These are phyloP conservation scores for Heterochromis multidens DNA, from an alignment of 2,113 vertebrate species.

Conservation along the genomic window DNA sequence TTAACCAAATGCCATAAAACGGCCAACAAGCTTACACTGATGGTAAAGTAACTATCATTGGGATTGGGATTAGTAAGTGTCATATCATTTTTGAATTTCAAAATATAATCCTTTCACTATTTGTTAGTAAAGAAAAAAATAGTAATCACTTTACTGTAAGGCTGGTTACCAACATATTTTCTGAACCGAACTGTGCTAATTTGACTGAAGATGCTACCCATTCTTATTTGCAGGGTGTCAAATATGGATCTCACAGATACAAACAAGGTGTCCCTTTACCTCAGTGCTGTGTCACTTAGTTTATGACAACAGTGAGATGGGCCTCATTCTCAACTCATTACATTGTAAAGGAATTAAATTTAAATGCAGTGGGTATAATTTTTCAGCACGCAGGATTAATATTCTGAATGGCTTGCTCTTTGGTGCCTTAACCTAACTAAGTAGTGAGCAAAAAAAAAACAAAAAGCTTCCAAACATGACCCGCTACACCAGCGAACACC, in stretches of 20 bases:
- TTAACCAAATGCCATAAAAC: background rate
- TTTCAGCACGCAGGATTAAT: background rate
- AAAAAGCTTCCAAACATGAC: background rate
- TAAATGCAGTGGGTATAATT: background rate
- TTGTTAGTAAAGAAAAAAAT: background rate
- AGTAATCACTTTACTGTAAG: background rate
- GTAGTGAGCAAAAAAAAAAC: background rate
- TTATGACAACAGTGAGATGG: background rate
- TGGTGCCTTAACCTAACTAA: background rate
- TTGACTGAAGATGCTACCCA: background rate
- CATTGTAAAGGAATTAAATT: background rate
- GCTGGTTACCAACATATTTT: background rate
- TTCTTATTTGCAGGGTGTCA: background rate
- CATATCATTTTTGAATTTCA: background rate
- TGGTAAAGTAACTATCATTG: background rate
- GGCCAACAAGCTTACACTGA: background rate
- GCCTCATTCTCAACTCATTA: background rate
- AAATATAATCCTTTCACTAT: background rate
- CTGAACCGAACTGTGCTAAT: background rate
- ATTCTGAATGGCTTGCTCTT: background rate
- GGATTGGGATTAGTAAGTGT: background rate
- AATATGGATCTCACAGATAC: background rate
- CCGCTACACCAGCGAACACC: background rate
- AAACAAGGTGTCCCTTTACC: background rate
- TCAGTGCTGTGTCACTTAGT: background rate